These are phyloP conservation scores for Eledona agricola DNA, from an alignment of 2,888 invertebrate species.

Conservation along the genomic window DNA sequence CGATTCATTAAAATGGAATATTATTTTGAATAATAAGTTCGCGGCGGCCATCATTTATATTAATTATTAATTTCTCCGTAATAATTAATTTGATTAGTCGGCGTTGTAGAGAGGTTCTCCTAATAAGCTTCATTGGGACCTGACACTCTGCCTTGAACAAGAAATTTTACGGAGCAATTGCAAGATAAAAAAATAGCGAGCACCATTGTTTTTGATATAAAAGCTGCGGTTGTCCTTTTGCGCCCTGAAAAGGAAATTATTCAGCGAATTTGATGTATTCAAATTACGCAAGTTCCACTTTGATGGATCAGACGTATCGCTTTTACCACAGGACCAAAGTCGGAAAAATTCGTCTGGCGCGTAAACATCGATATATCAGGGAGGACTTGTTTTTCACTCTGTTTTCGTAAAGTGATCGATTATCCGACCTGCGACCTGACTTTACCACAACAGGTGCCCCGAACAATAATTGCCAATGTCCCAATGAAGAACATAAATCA, in stretches of 20 bases:
- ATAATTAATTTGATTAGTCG: constrained; percentile 14
- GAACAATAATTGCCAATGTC: no score
- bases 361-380: constrained; percentile 19
- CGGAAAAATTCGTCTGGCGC: constrained; percentile 16
- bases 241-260: constrained; percentile 17
- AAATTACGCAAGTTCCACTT: constrained; percentile 9
- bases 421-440: no score
- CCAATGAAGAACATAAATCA: no score
- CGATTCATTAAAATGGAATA: constrained; percentile 8
- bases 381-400: no score
- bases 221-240: constrained; percentile 10
- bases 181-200: constrained; percentile 20
- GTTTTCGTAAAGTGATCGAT: no score
- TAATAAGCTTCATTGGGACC: constrained; percentile 6
- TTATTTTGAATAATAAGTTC: constrained; percentile 10
- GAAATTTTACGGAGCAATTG: constrained; percentile 19
- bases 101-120: constrained; percentile 9
- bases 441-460: no score
- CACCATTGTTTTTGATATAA: constrained; percentile 22
- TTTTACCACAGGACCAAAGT: constrained; percentile 10
- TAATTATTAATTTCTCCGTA: constrained; percentile 10
- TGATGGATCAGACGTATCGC: constrained; percentile 6
- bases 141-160: constrained; percentile 14
- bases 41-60: constrained; percentile 9
- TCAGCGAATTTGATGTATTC: constrained; percentile 23